phyloP scores from a whole-genome alignment of 1,140 invertebrate species.

The Papilio xuthus region DNA sequence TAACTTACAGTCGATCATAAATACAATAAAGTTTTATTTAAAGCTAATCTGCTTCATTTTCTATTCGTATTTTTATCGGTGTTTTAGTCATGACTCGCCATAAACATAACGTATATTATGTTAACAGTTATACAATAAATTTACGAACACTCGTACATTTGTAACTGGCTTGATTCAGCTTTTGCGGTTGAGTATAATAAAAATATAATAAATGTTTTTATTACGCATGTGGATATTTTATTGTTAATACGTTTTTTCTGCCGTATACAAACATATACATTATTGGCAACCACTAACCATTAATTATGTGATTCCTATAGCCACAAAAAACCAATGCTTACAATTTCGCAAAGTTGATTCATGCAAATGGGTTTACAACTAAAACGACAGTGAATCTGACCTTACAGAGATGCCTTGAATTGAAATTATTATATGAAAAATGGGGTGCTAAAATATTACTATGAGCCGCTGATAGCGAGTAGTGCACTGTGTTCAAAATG shows the following conservation, averaged over 20 bases:
- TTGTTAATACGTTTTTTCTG: background rate
- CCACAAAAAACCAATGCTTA: background rate
- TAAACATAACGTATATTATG: background rate
- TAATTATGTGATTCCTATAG: background rate
- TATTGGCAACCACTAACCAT: background rate
- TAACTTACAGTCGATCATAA: background rate
- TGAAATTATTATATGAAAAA: conserved; percentile 38
- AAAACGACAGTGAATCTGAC: background rate
- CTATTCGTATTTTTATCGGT: background rate
- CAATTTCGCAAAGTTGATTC: background rate
- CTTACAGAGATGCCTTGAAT: background rate
- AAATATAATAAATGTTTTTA: conserved; percentile 43
- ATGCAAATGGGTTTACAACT: background rate
- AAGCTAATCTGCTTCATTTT: background rate
- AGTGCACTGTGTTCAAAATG: conserved; percentile 70
- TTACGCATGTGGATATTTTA: background rate
- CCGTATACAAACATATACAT: background rate
- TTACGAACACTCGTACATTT: conserved; percentile 38
- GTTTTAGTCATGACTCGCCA: background rate
- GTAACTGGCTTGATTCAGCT: conserved; percentile 39
- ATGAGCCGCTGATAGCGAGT: conserved; percentile 57
- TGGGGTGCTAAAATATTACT: conserved; percentile 49
- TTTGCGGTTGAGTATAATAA: conserved; percentile 33
- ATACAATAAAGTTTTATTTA: background rate
- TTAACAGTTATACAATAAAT: conserved; percentile 36